A percentile compares a stretch with the other conserved stretches of the same genome.
phyloP scores from a whole-genome alignment of 2,113 vertebrate genomes.

The Trochalopteron elliotii region DNA sequence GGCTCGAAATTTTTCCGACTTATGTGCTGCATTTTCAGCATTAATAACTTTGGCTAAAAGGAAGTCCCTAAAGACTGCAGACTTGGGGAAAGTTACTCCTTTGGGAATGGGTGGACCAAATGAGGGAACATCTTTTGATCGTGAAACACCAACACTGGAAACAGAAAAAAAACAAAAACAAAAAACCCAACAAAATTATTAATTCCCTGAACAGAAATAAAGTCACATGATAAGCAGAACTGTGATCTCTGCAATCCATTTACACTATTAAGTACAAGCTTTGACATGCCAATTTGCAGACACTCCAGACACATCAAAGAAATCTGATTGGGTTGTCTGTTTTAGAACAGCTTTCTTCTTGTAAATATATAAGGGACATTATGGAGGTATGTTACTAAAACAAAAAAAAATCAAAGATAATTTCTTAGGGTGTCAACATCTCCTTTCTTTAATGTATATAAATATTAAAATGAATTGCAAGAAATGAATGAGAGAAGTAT shows the following conservation, averaged over 20 bases:
- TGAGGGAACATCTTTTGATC: conserved; percentile 94
- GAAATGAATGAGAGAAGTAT: not conserved
- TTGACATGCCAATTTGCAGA: not conserved
- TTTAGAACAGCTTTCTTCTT: not conserved
- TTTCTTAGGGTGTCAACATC: not conserved
- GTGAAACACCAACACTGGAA: conserved; percentile 91
- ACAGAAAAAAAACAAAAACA: not conserved
- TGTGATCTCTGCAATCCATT: not conserved
- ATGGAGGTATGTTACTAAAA: not conserved
- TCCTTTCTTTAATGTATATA: not conserved
- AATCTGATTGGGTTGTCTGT: not conserved
- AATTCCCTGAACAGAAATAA: not conserved
- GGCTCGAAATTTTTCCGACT: conserved; percentile 94
- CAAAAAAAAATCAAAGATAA: not conserved
- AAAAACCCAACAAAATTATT: not conserved
- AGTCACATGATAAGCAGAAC: not conserved
- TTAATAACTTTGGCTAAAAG: conserved; percentile 98
- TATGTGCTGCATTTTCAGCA: conserved; percentile 95
- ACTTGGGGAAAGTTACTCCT: conserved; percentile 96
- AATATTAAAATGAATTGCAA: not conserved
- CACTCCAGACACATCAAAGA: not conserved
- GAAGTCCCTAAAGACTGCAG: conserved; percentile 98
- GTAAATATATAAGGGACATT: not conserved
- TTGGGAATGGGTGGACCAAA: conserved; percentile 97
- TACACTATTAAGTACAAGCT: not conserved